phyloP scores from a whole-genome alignment of 2,888 invertebrate genomes.

The Geotrupes spiniger region DNA sequence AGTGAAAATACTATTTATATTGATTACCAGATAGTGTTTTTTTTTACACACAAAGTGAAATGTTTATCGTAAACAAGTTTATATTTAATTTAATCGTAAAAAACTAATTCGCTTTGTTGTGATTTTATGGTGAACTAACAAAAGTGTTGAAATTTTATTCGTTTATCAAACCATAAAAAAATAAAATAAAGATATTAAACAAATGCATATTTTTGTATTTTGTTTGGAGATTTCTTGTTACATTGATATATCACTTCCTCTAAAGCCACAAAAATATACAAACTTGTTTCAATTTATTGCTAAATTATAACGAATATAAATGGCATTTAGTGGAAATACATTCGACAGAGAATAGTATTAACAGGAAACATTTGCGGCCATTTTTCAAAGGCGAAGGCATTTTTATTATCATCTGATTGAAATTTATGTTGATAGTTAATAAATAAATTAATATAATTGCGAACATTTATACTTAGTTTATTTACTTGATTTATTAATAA shows the following conservation, averaged over 20 bases:
- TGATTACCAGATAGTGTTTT: slow-evolving; percentile 1
- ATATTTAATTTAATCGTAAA: slow-evolving; percentile 4
- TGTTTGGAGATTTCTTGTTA: slow-evolving; percentile 3
- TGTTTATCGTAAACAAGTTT: slow-evolving; percentile 13
- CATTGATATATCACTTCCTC: slow-evolving; percentile 22
- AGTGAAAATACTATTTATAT: slow-evolving; percentile 1
- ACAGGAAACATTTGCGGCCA: no score
- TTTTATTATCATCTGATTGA: no score
- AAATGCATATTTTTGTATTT: slow-evolving; percentile 5
- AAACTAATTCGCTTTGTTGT: background rate
- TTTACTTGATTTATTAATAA: no score
- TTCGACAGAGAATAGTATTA: no score
- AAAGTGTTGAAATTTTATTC: no score
- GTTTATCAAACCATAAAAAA: slow-evolving; percentile 10
- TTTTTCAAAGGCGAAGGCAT: no score
- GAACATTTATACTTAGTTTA: no score
- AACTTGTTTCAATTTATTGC: slow-evolving; percentile 1
- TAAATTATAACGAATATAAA: background rate
- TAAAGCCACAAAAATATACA: slow-evolving; percentile 1
- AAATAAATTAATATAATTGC: no score
- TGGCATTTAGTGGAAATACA: no score
- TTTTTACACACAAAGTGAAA: slow-evolving; percentile 10
- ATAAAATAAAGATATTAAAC: slow-evolving; percentile 20
- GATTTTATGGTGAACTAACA: no score
- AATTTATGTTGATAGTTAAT: no score